A percentile compares a stretch with the other conserved stretches of the same genome.
Conservation (phyloP, 2,888 invertebrate genomes). For the Slavum lentiscoides region DNA sequence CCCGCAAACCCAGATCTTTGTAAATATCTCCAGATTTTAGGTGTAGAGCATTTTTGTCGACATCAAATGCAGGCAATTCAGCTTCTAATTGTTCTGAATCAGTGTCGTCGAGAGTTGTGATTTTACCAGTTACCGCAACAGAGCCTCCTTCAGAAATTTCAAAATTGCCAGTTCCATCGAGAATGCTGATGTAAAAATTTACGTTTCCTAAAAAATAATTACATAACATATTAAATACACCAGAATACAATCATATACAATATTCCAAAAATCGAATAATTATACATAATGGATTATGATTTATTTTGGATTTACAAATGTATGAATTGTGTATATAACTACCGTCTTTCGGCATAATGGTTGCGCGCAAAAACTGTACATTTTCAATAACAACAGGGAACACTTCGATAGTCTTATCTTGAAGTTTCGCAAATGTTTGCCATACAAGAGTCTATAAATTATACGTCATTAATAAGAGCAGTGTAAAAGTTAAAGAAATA, state of each 20-base stretch:
- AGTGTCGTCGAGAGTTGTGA: constrained; percentile 69
- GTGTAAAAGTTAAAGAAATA: too few relatives aligned
- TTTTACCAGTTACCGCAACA: constrained; percentile 78
- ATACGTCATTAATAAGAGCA: constrained; percentile 56
- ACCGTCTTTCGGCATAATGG: constrained; percentile 81
- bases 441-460: constrained; percentile 72
- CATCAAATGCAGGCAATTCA: constrained; percentile 61
- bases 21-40: constrained; percentile 74
- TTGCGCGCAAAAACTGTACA: constrained; percentile 88
- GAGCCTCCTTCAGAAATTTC: constrained; percentile 86
- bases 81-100: constrained; percentile 68
- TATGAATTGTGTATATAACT: not conserved
- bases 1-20: constrained; percentile 82
- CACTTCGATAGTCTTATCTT: constrained; percentile 73
- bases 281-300: not conserved
- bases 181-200: constrained; percentile 80
- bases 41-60: constrained; percentile 63
- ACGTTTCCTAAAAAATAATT: constrained; percentile 61
- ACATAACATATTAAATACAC: not conserved
- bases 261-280: too few relatives aligned
- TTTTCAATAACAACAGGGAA: constrained; percentile 86
- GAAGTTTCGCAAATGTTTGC: constrained; percentile 82
- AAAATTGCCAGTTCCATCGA: constrained; percentile 82
- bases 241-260: not conserved
- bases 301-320: not conserved